Evolutionary conservation across 1,140 invertebrate species (phyloP), one percentile per base, ranked within the genome.

Genomic region (Penaeus indicus): DNA sequence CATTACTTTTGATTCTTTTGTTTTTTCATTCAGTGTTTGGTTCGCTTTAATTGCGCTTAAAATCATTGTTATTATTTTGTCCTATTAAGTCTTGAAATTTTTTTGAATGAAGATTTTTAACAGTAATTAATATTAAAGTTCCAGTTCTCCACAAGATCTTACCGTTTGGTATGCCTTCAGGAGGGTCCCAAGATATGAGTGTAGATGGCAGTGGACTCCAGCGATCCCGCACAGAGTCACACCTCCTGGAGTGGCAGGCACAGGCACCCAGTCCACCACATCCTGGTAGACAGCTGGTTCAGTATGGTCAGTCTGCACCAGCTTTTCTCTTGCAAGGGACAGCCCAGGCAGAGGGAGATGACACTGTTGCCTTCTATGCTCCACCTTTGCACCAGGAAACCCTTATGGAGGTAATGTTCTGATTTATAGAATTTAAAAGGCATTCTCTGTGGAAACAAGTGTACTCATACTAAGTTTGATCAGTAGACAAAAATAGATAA

Each of bases 351-450:
- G 85, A 88, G 19, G 64, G 47, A 75, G 85, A 89, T 60, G 85
- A 85, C 69, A 89, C 84, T 62, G 67, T 90, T 75, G 83, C 90
- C 67, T 90, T 85, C 62, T 87, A 91, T 87, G 83, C 90, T n/a
- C 90, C 85, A 13, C 78, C 81, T 27, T 84, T 88, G 60, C 89
- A 87, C 63, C 91, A 82, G 75, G 91, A 89, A 79, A 89, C 88
- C 32, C 72, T 86, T 62, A 91, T 90, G 91, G 87, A 88, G 84
- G 87, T 89, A 89, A 21, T 42, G 27, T 80, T 27, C 38, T 47
- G 1, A 19, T 22, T 21, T 21, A 22, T 21, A 22, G 54, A 13
- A 16, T 7, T 13, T 54, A 54, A 10, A 54, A 54, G 54, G 11
- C 11, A 54, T 54, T 54, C 54, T 54, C 54, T 54, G 54, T 13